phyloP scores from a whole-genome alignment of 2,888 invertebrate species.

The Lasioglossum leucozonium region DNA sequence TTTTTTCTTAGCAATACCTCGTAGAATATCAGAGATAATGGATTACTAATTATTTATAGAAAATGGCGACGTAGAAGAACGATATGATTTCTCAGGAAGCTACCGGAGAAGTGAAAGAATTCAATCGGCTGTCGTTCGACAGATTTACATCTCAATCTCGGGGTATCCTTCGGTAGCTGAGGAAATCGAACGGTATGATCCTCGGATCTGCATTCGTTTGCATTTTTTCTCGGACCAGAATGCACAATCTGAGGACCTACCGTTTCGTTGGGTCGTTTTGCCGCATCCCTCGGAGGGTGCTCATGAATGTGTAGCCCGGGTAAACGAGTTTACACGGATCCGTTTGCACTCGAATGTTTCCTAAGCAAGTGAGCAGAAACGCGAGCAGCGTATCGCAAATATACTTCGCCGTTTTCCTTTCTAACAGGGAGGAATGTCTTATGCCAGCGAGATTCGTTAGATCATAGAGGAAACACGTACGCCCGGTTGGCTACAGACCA shows the following conservation, averaged over 20 bases:
- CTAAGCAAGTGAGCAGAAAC: constrained; percentile 14
- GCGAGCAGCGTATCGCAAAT: constrained; percentile 9
- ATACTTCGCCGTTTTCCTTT: not conserved
- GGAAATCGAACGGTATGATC: not conserved
- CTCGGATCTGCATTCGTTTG: not conserved
- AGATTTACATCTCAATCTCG: not conserved
- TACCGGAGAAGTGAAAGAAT: not conserved
- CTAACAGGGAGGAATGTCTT: not conserved
- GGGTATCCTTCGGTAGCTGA: not conserved
- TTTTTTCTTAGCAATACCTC: too few relatives aligned
- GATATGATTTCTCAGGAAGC: not conserved
- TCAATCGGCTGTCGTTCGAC: not conserved
- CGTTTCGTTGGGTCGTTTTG: not conserved
- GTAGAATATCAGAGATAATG: not conserved
- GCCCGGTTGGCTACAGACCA: not conserved
- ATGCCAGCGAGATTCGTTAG: constrained; percentile 16
- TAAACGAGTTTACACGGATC: not conserved
- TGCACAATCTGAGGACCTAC: constrained; percentile 4
- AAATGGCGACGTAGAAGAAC: not conserved
- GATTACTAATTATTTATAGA: not conserved
- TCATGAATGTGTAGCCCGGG: constrained; percentile 12
- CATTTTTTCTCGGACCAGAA: constrained; percentile 3
- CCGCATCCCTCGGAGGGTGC: not conserved
- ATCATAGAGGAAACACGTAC: constrained; percentile 21
- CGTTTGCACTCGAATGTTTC: constrained; percentile 12